Evolutionary conservation across 2,113 vertebrate species (phyloP).

Genomic region (Petromus typicus): DNA sequence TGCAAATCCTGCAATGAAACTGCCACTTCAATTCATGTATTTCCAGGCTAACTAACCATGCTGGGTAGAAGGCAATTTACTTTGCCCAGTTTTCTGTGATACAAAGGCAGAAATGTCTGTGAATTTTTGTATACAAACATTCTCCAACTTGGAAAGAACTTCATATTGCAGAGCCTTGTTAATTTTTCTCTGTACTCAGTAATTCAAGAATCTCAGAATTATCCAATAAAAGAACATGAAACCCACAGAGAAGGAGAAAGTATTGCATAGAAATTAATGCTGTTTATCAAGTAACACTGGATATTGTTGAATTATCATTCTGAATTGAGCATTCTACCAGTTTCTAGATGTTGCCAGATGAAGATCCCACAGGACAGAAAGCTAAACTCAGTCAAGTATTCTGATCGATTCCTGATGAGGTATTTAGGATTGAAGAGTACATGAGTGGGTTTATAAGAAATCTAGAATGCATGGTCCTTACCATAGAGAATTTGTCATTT

Average conservation of each 20-base stretch:
- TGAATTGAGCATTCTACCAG: not conserved
- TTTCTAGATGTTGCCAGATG: not conserved
- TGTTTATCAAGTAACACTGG: not conserved
- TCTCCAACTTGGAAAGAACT: not conserved
- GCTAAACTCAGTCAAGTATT: not conserved
- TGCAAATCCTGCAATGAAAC: not conserved
- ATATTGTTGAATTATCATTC: not conserved
- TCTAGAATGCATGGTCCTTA: not conserved
- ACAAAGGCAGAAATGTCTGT: not conserved
- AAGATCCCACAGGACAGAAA: not conserved
- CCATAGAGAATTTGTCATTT: not conserved
- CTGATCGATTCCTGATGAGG: not conserved
- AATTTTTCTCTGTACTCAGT: not conserved
- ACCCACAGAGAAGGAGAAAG: not conserved
- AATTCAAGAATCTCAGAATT: not conserved
- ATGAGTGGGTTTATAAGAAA: not conserved
- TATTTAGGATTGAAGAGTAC: not conserved
- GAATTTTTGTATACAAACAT: conserved; percentile 22
- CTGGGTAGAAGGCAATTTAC: not conserved
- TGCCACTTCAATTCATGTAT: not conserved
- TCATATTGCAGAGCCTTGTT: not conserved
- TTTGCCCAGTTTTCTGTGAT: not conserved
- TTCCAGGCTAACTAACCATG: conserved; percentile 29
- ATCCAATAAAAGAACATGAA: not conserved
- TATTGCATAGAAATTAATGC: conserved; percentile 11